Percentiles rank a stretch among this genome's conserved stretches.
Conservation (phyloP, 2,113 vertebrate species). For the Oophaga pumilio region DNA sequence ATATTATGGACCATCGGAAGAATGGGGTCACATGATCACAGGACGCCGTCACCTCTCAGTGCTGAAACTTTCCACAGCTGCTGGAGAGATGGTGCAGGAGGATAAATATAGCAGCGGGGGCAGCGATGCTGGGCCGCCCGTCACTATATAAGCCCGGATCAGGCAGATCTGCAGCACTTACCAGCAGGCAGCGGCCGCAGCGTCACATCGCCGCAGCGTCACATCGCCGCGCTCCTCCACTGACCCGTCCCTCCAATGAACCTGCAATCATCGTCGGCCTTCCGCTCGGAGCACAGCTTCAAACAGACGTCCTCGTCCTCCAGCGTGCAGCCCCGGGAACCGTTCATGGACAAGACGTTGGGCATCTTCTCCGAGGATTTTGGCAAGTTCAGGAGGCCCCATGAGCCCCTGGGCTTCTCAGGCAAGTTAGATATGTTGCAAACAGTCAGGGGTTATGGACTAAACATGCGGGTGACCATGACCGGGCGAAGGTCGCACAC, state of each 20-base stretch:
- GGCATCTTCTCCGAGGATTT: slow-evolving; percentile 87
- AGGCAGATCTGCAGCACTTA: not conserved
- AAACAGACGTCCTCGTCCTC: slow-evolving; percentile 70
- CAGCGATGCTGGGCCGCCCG: slow-evolving; percentile 5
- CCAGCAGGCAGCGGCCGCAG: not conserved
- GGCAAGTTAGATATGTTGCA: slow-evolving; percentile 68
- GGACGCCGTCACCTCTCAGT: slow-evolving; percentile 54
- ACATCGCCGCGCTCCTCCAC: not conserved
- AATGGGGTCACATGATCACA: slow-evolving; percentile 24
- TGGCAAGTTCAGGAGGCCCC: slow-evolving; percentile 86
- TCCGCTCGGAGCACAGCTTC: slow-evolving; percentile 81
- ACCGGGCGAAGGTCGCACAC: not conserved
- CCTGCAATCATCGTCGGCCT: slow-evolving; percentile 78
- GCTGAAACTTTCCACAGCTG: slow-evolving; percentile 70
- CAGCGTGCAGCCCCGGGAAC: slow-evolving; percentile 71
- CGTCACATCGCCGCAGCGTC: not conserved
- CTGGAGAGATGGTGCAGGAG: slow-evolving; percentile 61
- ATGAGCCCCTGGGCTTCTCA: slow-evolving; percentile 81
- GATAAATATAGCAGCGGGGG: slow-evolving; percentile 52
- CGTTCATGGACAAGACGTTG: slow-evolving; percentile 88
- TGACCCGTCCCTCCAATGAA: slow-evolving; percentile 70
- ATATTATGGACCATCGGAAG: slow-evolving; percentile 21
- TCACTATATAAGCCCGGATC: slow-evolving; percentile 37
- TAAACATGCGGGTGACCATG: not conserved
- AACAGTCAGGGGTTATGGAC: not conserved